Percentiles rank a stretch among this genome's conserved stretches.
Evolutionary conservation across 2,797 vertebrate species (phyloP).

Genomic region (Molossus molossus): DNA sequence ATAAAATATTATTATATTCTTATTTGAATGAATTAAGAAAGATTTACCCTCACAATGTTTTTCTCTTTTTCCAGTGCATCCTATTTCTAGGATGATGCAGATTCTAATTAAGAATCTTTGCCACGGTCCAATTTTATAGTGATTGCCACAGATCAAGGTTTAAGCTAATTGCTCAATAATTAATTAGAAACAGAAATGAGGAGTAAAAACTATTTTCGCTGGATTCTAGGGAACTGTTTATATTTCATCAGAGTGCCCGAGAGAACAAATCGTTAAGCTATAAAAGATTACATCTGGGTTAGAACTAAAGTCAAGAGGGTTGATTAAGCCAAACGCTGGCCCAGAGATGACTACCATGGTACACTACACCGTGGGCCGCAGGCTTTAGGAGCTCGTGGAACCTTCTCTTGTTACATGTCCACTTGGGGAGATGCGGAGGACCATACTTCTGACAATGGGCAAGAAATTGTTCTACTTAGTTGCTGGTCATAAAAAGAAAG

Average conservation of each 20-base stretch:
- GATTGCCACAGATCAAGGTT: slow-evolving; percentile 87
- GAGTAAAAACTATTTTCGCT: slow-evolving; percentile 87
- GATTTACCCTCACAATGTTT: slow-evolving; percentile 3
- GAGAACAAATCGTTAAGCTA: slow-evolving; percentile 88
- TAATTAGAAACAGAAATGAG: slow-evolving; percentile 89
- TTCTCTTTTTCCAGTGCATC: background rate
- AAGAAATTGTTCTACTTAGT: slow-evolving; percentile 78
- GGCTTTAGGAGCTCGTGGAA: slow-evolving; percentile 83
- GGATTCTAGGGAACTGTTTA: slow-evolving; percentile 88
- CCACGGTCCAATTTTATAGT: slow-evolving; percentile 85
- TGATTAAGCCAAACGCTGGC: slow-evolving; percentile 89
- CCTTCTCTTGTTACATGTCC: slow-evolving; percentile 78
- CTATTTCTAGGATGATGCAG: background rate
- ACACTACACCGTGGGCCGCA: slow-evolving; percentile 85
- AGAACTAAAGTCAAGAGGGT: slow-evolving; percentile 90
- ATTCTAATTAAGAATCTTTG: slow-evolving; percentile 84
- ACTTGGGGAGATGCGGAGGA: slow-evolving; percentile 80
- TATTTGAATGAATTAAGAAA: slow-evolving; percentile 6
- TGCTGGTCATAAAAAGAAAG: slow-evolving; percentile 47
- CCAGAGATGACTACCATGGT: slow-evolving; percentile 86
- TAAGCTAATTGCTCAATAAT: slow-evolving; percentile 88
- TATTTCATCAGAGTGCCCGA: slow-evolving; percentile 85
- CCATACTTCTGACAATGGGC: slow-evolving; percentile 39
- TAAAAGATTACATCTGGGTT: slow-evolving; percentile 89
- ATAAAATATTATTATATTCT: slow-evolving; percentile 15